Evolutionary conservation across 2,113 vertebrate species (phyloP).

Genomic region (Balaeniceps rex): DNA sequence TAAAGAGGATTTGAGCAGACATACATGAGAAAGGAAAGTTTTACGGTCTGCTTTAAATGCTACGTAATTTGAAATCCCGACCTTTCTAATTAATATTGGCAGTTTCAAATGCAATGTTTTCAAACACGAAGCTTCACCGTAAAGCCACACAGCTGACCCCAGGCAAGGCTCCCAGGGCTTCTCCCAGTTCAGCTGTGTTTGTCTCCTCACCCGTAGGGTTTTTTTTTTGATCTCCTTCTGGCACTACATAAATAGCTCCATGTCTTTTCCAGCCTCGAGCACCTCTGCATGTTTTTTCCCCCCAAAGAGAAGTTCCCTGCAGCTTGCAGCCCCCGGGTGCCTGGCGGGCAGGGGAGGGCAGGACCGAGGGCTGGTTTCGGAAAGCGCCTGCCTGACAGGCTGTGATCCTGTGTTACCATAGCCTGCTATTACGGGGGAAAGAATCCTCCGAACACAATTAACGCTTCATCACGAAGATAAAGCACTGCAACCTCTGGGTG

Average conservation of each 20-base stretch:
- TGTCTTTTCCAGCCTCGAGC: not conserved
- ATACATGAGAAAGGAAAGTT: not conserved
- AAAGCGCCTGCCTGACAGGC: not conserved
- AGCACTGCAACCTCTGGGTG: not conserved
- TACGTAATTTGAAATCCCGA: not conserved
- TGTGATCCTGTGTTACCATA: not conserved
- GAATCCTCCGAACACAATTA: slow-evolving; percentile 11
- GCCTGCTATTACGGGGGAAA: not conserved
- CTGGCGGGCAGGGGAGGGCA: not conserved
- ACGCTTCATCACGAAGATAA: not conserved
- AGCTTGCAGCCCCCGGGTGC: not conserved
- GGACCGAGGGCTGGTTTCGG: not conserved
- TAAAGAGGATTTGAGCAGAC: not conserved
- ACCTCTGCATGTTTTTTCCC: not conserved
- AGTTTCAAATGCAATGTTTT: not conserved
- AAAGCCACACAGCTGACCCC: not conserved
- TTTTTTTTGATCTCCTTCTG: not conserved
- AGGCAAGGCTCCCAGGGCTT: not conserved
- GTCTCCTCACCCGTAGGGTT: not conserved
- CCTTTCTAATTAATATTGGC: not conserved
- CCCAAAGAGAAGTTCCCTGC: not conserved
- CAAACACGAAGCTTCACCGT: not conserved
- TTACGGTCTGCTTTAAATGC: not conserved
- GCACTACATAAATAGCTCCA: not conserved
- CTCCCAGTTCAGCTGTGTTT: not conserved